phyloP scores from a whole-genome alignment of 1,140 invertebrate species.

The Bombus waltoni region DNA sequence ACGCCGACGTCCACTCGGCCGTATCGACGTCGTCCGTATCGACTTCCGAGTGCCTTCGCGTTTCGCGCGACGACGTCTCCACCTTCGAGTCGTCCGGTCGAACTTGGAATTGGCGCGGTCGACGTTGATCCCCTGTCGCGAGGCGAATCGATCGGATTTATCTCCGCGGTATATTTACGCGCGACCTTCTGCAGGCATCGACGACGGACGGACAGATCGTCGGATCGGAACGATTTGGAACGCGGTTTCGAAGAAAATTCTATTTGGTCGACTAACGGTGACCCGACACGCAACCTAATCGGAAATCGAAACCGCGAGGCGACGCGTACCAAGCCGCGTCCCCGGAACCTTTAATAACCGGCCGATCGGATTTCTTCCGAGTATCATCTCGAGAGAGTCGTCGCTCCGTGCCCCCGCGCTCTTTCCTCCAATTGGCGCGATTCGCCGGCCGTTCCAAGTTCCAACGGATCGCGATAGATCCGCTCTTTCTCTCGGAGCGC shows the following conservation, averaged over 20 bases:
- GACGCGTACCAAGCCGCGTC: background rate
- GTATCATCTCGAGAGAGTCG: constrained; percentile 34
- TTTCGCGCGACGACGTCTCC: too few relatives aligned
- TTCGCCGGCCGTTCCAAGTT: too few relatives aligned
- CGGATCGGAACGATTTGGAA: background rate
- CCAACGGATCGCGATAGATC: background rate
- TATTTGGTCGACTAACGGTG: background rate
- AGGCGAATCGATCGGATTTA: background rate
- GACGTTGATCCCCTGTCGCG: background rate
- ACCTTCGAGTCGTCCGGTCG: too few relatives aligned
- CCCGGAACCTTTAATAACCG: background rate
- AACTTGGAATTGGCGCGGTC: too few relatives aligned
- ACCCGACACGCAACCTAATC: background rate
- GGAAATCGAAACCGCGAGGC: background rate
- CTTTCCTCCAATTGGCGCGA: background rate
- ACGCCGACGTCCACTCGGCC: background rate
- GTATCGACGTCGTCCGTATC: background rate
- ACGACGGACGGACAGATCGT: too few relatives aligned
- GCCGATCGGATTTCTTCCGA: constrained; percentile 68
- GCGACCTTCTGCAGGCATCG: background rate
- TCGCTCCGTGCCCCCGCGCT: too few relatives aligned
- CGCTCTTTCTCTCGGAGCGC: background rate
- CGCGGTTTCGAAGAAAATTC: background rate
- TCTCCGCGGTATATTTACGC: background rate
- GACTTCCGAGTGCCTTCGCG: too few relatives aligned